Evolutionary conservation across 1,140 invertebrate genomes (phyloP).

Genomic region (Drusus annulatus): DNA sequence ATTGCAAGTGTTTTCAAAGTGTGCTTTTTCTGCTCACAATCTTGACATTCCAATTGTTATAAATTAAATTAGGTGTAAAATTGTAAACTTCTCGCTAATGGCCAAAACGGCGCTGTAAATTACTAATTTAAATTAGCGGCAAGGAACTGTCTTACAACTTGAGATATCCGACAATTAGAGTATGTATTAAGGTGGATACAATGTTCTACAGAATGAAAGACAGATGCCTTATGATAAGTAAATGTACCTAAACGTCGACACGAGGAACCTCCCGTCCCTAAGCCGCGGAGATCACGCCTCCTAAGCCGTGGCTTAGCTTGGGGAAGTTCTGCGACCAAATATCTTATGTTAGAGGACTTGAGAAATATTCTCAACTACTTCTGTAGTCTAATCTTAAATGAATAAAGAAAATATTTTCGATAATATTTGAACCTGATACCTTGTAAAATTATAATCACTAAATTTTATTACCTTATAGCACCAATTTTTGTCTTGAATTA

Average conservation of each 20-base stretch:
- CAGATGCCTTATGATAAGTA: slow-evolving; percentile 57
- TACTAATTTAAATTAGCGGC: slow-evolving; percentile 23
- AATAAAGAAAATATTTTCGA: slow-evolving; percentile 58
- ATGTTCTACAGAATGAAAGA: slow-evolving; percentile 30
- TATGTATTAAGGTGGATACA: slow-evolving; percentile 21
- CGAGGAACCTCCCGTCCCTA: slow-evolving; percentile 38
- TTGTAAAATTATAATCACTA: slow-evolving; percentile 58
- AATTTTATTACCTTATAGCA: slow-evolving; percentile 58
- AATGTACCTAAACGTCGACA: slow-evolving; percentile 55
- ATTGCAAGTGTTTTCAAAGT: slow-evolving; percentile 37
- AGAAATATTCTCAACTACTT: slow-evolving; percentile 38
- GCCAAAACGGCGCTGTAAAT: slow-evolving; percentile 1
- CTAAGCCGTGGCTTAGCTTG: slow-evolving; percentile 25
- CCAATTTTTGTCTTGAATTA: slow-evolving; percentile 59
- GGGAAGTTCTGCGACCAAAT: slow-evolving; percentile 31
- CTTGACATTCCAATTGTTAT: slow-evolving; percentile 55
- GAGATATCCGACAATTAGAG: slow-evolving; percentile 16
- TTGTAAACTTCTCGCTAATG: slow-evolving; percentile 27
- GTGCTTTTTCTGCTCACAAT: slow-evolving; percentile 54
- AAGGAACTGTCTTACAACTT: slow-evolving; percentile 33
- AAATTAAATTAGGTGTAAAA: slow-evolving; percentile 42
- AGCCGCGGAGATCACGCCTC: slow-evolving; percentile 49
- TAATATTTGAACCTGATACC: slow-evolving; percentile 59
- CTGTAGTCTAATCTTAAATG: slow-evolving; percentile 53
- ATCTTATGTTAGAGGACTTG: slow-evolving; percentile 34